Evolutionary conservation across 2,888 invertebrate species (phyloP).

Genomic region (Lucinisca nassula): DNA sequence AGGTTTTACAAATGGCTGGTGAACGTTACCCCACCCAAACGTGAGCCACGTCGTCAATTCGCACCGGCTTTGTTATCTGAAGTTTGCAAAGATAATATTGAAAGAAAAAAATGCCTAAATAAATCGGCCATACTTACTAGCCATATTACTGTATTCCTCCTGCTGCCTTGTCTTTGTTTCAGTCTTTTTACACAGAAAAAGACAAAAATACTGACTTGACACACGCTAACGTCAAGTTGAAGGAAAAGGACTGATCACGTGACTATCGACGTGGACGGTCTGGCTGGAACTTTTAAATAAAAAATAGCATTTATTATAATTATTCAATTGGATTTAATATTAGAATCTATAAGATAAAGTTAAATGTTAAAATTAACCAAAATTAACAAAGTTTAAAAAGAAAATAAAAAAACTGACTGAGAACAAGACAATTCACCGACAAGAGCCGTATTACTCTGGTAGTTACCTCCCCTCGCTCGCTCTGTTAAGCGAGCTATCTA

Average conservation of each 20-base stretch:
- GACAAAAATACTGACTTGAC: background rate
- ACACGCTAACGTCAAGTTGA: conserved; percentile 17
- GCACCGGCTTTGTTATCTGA: background rate
- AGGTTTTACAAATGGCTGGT: background rate
- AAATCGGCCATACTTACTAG: background rate
- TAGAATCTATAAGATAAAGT: too few relatives aligned
- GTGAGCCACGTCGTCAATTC: background rate
- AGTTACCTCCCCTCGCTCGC: too few relatives aligned
- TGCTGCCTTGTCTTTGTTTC: background rate
- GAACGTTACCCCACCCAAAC: background rate
- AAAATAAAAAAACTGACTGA: too few relatives aligned
- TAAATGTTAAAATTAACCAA: too few relatives aligned
- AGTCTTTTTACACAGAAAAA: conserved; percentile 1
- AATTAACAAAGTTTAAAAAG: too few relatives aligned
- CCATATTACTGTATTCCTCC: background rate
- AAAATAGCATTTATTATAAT: background rate
- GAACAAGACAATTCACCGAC: too few relatives aligned
- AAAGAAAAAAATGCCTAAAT: background rate
- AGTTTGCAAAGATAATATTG: background rate
- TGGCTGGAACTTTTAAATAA: background rate
- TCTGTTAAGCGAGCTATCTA: too few relatives aligned
- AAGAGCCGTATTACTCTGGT: too few relatives aligned
- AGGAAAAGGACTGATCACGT: conserved; percentile 73
- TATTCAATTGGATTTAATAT: background rate
- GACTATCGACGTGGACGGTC: conserved; percentile 62